Conservation (phyloP, 2,113 vertebrate genomes). For the Nannospalax galili region DNA sequence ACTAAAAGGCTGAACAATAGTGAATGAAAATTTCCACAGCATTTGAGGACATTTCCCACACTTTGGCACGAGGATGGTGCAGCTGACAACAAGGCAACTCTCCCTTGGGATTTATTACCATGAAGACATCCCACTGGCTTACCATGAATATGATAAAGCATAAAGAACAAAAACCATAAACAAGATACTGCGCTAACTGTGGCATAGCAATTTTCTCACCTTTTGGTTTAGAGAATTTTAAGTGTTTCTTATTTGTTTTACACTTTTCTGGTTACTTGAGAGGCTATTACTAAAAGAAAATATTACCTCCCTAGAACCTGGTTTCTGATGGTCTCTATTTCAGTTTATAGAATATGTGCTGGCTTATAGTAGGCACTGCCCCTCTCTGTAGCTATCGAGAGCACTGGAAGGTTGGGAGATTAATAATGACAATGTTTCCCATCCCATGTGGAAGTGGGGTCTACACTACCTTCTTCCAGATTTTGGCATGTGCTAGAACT, state of each 20-base stretch:
- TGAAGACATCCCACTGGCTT: not conserved
- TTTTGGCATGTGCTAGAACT: not conserved
- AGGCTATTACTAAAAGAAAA: not conserved
- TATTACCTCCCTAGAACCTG: not conserved
- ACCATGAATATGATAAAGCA: not conserved
- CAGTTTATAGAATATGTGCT: not conserved
- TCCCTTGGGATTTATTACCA: not conserved
- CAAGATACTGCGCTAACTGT: not conserved
- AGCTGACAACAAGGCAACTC: not conserved
- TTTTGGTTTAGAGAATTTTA: constrained; percentile 16
- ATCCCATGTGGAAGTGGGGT: not conserved
- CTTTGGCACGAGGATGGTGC: not conserved
- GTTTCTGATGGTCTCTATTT: constrained; percentile 12
- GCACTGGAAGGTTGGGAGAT: not conserved
- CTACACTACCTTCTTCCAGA: not conserved
- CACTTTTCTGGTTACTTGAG: not conserved
- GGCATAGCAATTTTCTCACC: not conserved
- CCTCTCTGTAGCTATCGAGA: not conserved
- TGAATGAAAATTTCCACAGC: not conserved
- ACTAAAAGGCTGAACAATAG: constrained; percentile 6
- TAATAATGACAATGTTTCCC: not conserved
- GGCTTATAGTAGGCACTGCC: not conserved
- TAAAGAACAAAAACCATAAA: not conserved
- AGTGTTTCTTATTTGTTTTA: not conserved
- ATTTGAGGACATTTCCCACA: not conserved